Evolutionary conservation across 2,888 invertebrate genomes (phyloP).

Genomic region (Spodoptera exigua): DNA sequence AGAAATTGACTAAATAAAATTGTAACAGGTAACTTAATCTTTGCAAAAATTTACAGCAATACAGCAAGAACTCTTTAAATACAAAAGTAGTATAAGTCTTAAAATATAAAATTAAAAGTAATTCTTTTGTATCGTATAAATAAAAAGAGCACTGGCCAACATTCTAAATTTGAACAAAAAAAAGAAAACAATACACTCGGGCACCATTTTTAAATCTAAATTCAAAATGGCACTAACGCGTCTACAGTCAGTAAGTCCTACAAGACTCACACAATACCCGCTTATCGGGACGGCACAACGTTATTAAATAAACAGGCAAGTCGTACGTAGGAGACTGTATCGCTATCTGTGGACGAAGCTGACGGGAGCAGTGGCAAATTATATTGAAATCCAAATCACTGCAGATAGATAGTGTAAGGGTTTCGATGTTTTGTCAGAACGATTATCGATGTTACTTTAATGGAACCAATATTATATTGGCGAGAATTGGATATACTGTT

Average conservation of each 20-base stretch:
- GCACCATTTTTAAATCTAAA: constrained; percentile 8
- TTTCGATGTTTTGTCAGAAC: constrained; percentile 45
- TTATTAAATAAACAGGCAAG: constrained; percentile 84
- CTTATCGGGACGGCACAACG: constrained; percentile 81
- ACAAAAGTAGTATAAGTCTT: too few relatives aligned
- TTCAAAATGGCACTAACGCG: constrained; percentile 16
- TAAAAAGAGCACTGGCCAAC: too few relatives aligned
- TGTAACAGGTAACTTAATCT: constrained; percentile 1
- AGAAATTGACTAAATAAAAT: background rate
- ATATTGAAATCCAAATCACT: constrained; percentile 72
- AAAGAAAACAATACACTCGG: too few relatives aligned
- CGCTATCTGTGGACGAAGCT: constrained; percentile 68
- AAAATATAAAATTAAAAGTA: too few relatives aligned
- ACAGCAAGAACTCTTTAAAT: background rate
- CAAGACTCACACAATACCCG: constrained; percentile 75
- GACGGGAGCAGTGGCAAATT: constrained; percentile 67
- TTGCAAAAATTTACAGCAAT: background rate
- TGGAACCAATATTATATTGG: too few relatives aligned
- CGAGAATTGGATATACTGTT: too few relatives aligned
- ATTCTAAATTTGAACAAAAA: too few relatives aligned
- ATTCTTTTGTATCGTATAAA: too few relatives aligned
- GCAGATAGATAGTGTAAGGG: constrained; percentile 64
- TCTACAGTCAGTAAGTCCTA: constrained; percentile 58
- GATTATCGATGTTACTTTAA: constrained; percentile 11
- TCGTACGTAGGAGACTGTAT: constrained; percentile 67